Conservation (phyloP, 1,140 invertebrate genomes). For the Drosophila mayri region DNA sequence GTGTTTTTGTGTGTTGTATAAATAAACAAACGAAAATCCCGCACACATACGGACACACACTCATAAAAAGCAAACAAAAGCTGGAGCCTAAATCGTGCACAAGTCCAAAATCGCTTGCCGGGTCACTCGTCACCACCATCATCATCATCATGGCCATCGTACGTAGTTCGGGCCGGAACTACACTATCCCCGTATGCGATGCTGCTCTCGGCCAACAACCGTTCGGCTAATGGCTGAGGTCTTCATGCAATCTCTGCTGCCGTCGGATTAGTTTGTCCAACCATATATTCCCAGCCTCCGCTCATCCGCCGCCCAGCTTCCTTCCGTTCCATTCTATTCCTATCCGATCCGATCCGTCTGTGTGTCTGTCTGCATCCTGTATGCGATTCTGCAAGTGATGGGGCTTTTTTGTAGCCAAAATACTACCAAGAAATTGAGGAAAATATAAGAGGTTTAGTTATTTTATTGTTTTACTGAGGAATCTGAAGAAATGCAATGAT, state of each 20-base stretch:
- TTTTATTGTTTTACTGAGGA: background rate
- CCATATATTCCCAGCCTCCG: slow-evolving; percentile 33
- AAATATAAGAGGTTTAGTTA: background rate
- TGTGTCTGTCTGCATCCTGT: slow-evolving; percentile 27
- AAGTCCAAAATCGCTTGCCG: slow-evolving; percentile 53
- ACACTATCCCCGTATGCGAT: slow-evolving; percentile 15
- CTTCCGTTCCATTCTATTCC: slow-evolving; percentile 26
- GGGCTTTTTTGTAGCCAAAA: slow-evolving; percentile 3
- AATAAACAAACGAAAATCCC: slow-evolving; percentile 44
- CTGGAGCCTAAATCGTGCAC: slow-evolving; percentile 41
- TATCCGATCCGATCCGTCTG: slow-evolving; percentile 10
- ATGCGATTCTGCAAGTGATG: slow-evolving; percentile 11
- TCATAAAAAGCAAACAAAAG: slow-evolving; percentile 39
- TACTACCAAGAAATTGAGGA: background rate
- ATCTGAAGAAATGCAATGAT: background rate
- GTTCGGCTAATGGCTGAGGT: slow-evolving; percentile 44
- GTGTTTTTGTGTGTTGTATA: slow-evolving; percentile 19
- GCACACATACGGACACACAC: slow-evolving; percentile 5
- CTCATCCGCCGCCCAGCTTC: slow-evolving; percentile 12
- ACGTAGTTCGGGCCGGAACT: slow-evolving; percentile 22
- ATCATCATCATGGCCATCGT: slow-evolving; percentile 8
- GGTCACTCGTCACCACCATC: slow-evolving; percentile 56
- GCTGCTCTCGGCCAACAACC: slow-evolving; percentile 19
- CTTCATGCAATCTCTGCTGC: slow-evolving; percentile 43
- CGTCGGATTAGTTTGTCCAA: slow-evolving; percentile 58